Evolutionary conservation across 2,113 vertebrate genomes (phyloP).

Genomic region (Amphiprion ocellaris): DNA sequence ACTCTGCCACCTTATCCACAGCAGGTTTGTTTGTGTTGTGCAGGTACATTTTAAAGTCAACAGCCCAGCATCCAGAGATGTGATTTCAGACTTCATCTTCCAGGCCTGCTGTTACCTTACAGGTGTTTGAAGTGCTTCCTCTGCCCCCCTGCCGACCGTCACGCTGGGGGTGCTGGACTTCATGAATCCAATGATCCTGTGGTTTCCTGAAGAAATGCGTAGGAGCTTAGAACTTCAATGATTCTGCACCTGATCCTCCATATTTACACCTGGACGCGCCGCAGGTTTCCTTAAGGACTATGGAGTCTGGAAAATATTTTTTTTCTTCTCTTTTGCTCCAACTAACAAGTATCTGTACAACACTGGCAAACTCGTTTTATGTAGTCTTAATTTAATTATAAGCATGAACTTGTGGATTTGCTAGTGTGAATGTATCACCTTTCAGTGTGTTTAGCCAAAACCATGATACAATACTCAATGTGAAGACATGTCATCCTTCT

Average conservation of each 20-base stretch:
- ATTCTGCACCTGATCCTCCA: background rate
- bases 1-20: no score
- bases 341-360: background rate
- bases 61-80: background rate
- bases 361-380: no score
- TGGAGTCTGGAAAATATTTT: background rate
- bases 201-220: background rate
- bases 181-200: background rate
- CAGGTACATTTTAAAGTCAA: background rate
- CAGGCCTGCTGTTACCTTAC: background rate
- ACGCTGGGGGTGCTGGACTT: background rate
- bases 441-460: no score
- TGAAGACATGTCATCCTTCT: no score
- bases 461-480: no score
- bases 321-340: background rate
- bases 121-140: conserved; percentile 3
- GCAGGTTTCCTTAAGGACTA: background rate
- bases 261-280: background rate
- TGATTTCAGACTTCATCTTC: background rate
- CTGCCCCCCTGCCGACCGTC: background rate
- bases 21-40: no score
- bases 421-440: no score
- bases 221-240: background rate
- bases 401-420: no score
- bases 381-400: no score